Conservation (phyloP, 2,113 vertebrate species). For the Hydropotes inermis region DNA sequence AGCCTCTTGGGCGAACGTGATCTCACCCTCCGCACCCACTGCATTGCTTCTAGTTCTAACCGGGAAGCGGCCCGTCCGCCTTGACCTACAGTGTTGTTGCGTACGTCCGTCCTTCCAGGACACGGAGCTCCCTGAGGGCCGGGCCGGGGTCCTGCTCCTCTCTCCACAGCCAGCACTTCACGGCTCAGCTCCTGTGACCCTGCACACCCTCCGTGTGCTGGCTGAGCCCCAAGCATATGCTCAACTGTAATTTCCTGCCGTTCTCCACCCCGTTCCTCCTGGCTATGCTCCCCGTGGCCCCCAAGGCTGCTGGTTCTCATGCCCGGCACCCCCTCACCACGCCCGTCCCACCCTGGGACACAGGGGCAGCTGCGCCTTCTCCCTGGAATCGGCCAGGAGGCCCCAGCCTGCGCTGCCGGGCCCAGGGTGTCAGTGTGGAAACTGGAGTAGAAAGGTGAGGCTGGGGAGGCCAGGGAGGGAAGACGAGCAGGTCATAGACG, state of each 20-base stretch:
- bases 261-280: background rate
- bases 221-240: too few species aligned
- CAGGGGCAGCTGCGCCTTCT: background rate
- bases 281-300: background rate
- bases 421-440: background rate
- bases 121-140: background rate
- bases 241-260: background rate
- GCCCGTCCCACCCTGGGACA: background rate
- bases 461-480: background rate
- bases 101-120: background rate
- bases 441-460: background rate
- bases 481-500: background rate
- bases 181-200: fast-evolving
- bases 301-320: background rate
- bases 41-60: fast-evolving
- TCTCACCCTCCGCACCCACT: background rate
- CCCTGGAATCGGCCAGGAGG: background rate
- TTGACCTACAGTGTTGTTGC: background rate
- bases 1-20: background rate
- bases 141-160: fast-evolving
- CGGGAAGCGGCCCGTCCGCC: background rate
- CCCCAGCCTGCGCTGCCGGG: background rate
- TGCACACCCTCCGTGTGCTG: background rate
- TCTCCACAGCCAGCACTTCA: background rate
- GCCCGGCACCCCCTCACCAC: background rate